A percentile compares a stretch with the other conserved stretches of the same genome.
phyloP scores from a whole-genome alignment of 2,113 vertebrate species.

The Cottus gobio region DNA sequence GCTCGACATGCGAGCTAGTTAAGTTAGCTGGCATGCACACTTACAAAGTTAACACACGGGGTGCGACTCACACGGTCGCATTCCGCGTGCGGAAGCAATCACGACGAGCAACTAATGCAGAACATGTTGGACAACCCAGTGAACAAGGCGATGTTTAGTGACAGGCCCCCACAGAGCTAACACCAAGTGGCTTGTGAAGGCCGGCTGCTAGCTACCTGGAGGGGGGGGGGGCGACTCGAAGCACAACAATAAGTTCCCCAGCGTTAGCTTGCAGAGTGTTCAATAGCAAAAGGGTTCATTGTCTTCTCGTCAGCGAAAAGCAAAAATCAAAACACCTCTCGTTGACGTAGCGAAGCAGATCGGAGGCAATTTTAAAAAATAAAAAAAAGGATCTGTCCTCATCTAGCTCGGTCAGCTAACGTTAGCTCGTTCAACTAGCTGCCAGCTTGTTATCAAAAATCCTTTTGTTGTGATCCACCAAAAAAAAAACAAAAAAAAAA shows the following conservation, averaged over 20 bases:
- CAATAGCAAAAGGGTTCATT: neutral
- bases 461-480: slow-evolving; percentile 81
- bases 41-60: slow-evolving; percentile 16
- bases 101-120: neutral
- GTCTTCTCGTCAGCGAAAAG: neutral
- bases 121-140: neutral
- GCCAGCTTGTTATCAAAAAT: slow-evolving; percentile 79
- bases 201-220: slow-evolving; percentile 65
- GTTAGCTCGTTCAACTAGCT: slow-evolving; percentile 76
- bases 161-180: slow-evolving; percentile 37
- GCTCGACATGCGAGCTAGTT: slow-evolving; percentile 7
- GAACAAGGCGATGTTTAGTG: slow-evolving; percentile 22
- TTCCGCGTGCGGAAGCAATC: neutral
- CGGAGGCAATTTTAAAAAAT: neutral
- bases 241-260: slow-evolving; percentile 58
- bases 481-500: slow-evolving; percentile 58
- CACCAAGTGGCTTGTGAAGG: slow-evolving; percentile 51
- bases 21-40: slow-evolving; percentile 27
- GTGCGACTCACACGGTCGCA: slow-evolving; percentile 9
- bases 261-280: slow-evolving; percentile 15
- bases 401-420: slow-evolving; percentile 52
- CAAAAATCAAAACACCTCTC: neutral
- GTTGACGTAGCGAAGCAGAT: neutral
- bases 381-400: neutral
- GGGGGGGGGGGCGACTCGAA: slow-evolving; percentile 34